Conservation (phyloP, 2,113 vertebrate genomes). For the Siniperca chuatsi region DNA sequence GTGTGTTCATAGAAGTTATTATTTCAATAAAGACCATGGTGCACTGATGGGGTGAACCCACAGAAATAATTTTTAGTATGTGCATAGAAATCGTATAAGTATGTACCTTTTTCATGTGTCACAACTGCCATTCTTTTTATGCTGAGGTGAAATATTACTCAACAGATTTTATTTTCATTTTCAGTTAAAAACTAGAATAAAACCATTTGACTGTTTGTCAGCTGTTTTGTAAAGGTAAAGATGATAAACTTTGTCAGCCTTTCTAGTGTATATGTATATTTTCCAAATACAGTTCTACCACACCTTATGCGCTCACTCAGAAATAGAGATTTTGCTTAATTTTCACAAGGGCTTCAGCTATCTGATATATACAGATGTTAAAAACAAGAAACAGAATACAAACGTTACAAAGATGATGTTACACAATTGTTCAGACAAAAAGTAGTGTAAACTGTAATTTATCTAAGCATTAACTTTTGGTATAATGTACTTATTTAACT, state of each 20-base stretch:
- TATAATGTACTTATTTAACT: background rate
- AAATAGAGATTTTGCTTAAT: background rate
- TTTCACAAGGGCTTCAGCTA: background rate
- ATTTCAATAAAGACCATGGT: conserved; percentile 3
- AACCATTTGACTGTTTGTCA: background rate
- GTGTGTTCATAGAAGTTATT: conserved; percentile 5
- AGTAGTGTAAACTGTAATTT: too few species aligned
- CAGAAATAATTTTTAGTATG: background rate
- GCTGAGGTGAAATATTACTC: background rate
- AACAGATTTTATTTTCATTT: background rate
- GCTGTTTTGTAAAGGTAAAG: background rate
- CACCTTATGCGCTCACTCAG: background rate
- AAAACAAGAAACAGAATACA: background rate
- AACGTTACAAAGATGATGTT: background rate
- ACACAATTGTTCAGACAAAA: background rate
- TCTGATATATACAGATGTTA: background rate
- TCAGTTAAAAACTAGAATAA: background rate
- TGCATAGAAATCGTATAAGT: background rate
- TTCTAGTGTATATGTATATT: background rate
- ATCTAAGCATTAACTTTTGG: background rate
- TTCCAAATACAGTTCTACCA: background rate
- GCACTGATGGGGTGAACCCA: background rate
- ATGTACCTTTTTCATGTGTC: background rate
- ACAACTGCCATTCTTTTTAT: background rate
- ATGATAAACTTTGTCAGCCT: background rate